phyloP scores from a whole-genome alignment of 2,113 vertebrate genomes.

The Ascaphus truei region DNA sequence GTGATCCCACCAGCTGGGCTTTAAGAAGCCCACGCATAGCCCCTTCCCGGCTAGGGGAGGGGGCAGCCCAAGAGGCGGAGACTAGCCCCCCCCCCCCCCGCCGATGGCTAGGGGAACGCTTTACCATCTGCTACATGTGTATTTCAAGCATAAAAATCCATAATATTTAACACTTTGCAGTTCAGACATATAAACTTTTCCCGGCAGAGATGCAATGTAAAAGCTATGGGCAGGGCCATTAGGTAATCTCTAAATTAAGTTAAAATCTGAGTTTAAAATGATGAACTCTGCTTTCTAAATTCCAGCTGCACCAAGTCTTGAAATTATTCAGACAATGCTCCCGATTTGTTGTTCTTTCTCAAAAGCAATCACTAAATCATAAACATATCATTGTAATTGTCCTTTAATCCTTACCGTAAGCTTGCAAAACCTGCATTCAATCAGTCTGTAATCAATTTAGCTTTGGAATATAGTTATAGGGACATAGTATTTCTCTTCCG shows the following conservation, averaged over 20 bases:
- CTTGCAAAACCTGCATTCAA: not conserved
- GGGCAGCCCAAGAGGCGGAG: too few species aligned
- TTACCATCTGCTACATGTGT: too few species aligned
- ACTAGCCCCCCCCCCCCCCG: too few species aligned
- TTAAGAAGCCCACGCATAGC: too few species aligned
- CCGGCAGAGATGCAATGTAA: too few species aligned
- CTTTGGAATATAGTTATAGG: not conserved
- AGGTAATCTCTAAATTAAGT: not conserved
- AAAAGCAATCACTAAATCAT: not conserved
- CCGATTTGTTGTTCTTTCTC: not conserved
- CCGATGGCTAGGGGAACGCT: too few species aligned
- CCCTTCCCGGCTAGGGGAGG: too few species aligned
- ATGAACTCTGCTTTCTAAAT: not conserved
- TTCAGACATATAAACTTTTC: too few species aligned
- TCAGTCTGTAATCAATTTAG: conserved; percentile 16
- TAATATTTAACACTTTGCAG: too few species aligned
- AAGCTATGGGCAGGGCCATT: not conserved
- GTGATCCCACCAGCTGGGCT: too few species aligned
- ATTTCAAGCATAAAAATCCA: too few species aligned
- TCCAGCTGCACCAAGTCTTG: not conserved
- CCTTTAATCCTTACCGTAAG: conserved; percentile 6
- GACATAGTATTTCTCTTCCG: not conserved
- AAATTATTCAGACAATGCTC: not conserved
- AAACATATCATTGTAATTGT: conserved; percentile 15
- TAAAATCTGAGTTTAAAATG: not conserved